Base-by-base conservation (phyloP, 1,140 invertebrate genomes). In the Pomacea maculata region DNA sequence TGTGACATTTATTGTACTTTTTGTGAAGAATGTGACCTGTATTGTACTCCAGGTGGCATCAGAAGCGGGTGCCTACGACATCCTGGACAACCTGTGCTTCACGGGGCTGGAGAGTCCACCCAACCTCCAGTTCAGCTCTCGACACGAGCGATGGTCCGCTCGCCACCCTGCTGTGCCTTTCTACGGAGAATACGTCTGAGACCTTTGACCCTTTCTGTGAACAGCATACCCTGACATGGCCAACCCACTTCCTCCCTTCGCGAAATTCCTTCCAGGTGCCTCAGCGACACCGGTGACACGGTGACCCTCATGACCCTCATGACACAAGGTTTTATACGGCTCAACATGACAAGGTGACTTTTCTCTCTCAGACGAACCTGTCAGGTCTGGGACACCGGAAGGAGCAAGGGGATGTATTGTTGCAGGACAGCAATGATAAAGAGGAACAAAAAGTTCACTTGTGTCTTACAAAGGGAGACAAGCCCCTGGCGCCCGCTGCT, bases 71-170 rank as follows among this genome's bases (percentile, higher is more conserved):
- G 84, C 89, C 7, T 90, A 89, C 81, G 85, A 91, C 29, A 80
- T 91, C 8, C 78, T 91, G 64, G 86, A 91, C 83, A 88, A 88
- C 74, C 84, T 91, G 61, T 87, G 85, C n/a, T 90, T 91, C 80
- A 86, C 85, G 76, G 88, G 88, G 45, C 88, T 90, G 84, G 87
- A 89, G 74, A 81, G 79, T 52, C 61, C 84, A 2, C 64, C 61
- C n/a, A 80, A 80, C 9, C 74, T 81, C 25, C 70, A 75, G 67
- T 85, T 84, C 71, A 83, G 82, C 57, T 85, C 85, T 61, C 86
- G 86, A 80, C 82, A 76, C 3, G 80, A 83, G 25, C 77, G 85
- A 63, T 86, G 85, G 85, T 80, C 77, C 21, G 76, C 71, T 25
- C 76, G 81, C 63, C 75, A 79, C n/a, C n/a, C 61, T 11, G 54